Percentiles rank a stretch among this genome's conserved stretches.
These are phyloP conservation scores for Spea bombifrons DNA, from an alignment of 2,113 vertebrate genomes.

Conservation along the genomic window DNA sequence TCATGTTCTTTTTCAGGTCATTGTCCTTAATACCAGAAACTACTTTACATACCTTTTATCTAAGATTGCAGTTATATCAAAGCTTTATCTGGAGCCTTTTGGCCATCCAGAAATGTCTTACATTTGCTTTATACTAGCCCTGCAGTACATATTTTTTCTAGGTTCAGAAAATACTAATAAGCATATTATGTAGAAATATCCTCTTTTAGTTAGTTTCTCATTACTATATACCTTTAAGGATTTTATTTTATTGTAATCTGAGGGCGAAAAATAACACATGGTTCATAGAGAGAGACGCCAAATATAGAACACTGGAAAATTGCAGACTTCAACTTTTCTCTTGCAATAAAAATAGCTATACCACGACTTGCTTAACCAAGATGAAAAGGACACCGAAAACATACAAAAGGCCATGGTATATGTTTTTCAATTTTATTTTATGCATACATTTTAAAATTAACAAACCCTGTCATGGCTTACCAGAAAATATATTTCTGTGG, in stretches of 20 bases:
- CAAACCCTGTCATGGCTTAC: constrained; percentile 29
- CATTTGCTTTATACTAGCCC: background rate
- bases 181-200: constrained; percentile 11
- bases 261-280: constrained; percentile 1
- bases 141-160: constrained; percentile 8
- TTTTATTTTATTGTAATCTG: constrained; percentile 24
- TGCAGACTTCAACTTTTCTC: constrained; percentile 36
- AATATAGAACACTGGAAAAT: constrained; percentile 42
- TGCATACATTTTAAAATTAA: constrained; percentile 19
- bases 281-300: constrained; percentile 23
- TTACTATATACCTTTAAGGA: constrained; percentile 40
- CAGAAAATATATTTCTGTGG: constrained; percentile 27
- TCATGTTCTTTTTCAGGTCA: too few relatives aligned
- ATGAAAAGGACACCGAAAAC: constrained; percentile 13
- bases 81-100: background rate
- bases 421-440: background rate
- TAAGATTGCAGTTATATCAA: constrained; percentile 11
- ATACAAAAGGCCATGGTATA: constrained; percentile 8
- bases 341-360: constrained; percentile 36
- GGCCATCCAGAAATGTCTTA: background rate
- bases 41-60: background rate
- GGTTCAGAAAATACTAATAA: constrained; percentile 19
- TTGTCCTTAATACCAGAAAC: background rate
- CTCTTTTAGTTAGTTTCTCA: background rate
- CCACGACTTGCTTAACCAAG: constrained; percentile 2